phyloP scores from a whole-genome alignment of 1,140 invertebrate species.

The Protaetia brevitarsis region DNA sequence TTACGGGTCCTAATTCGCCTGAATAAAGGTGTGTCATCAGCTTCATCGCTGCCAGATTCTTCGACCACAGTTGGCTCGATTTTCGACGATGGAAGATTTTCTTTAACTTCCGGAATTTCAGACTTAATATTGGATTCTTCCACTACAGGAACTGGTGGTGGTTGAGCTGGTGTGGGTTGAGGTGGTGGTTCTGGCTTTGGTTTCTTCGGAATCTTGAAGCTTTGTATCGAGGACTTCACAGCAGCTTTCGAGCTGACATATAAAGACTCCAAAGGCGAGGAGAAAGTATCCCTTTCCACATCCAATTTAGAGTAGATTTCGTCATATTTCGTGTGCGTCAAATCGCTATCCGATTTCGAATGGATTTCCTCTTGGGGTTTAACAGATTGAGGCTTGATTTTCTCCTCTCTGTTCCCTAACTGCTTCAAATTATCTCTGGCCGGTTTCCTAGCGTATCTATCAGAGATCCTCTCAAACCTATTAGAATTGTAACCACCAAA shows the following conservation, averaged over 20 bases:
- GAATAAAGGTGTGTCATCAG: background rate
- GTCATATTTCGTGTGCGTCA: background rate
- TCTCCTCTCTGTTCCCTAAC: background rate
- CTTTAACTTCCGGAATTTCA: background rate
- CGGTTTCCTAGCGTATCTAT: background rate
- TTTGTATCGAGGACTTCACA: background rate
- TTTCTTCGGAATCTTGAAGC: constrained; percentile 16
- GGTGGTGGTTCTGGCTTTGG: background rate
- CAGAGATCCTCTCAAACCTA: background rate
- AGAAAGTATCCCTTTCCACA: background rate
- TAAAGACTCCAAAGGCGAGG: background rate
- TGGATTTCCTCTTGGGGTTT: background rate
- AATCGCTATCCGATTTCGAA: background rate
- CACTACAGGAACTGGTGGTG: background rate
- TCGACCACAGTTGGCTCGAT: background rate
- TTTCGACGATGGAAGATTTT: background rate
- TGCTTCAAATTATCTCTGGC: background rate
- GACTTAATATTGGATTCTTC: background rate
- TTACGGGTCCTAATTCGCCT: background rate
- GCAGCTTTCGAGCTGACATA: background rate
- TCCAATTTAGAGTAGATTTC: constrained; percentile 16
- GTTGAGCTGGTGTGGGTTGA: background rate
- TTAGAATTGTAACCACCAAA: background rate
- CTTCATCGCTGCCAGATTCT: background rate
- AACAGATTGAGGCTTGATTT: background rate